These are phyloP conservation scores for Trichomalopsis sarcophagae DNA, from an alignment of 1,140 invertebrate species.

Conservation along the genomic window DNA sequence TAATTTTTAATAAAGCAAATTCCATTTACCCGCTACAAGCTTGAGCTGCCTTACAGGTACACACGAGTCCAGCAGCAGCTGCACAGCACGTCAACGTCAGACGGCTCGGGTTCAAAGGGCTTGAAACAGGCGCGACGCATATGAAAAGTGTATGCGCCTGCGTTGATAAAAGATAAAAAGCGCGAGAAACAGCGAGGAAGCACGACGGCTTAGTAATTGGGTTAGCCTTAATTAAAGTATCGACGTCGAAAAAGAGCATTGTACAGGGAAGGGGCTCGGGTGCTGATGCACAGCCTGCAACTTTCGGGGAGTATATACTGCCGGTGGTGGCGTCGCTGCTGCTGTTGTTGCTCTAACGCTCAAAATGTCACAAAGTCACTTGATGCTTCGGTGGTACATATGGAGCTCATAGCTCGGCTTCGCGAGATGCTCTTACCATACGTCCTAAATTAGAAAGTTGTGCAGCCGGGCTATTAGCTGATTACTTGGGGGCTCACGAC, in stretches of 20 bases:
- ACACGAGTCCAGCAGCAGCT: background rate
- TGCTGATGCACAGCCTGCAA: background rate
- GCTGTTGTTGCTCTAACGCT: background rate
- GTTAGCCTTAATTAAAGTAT: constrained; percentile 42
- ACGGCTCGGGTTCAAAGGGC: background rate
- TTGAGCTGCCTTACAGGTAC: background rate
- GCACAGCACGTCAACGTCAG: no score
- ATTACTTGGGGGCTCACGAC: constrained; percentile 4
- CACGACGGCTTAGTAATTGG: constrained; percentile 6
- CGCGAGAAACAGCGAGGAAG: background rate
- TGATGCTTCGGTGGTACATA: background rate
- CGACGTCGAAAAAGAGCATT: background rate
- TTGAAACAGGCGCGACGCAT: background rate
- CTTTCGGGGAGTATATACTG: background rate
- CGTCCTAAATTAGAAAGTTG: constrained; percentile 40
- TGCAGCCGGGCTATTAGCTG: constrained; percentile 27
- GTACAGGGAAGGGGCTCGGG: background rate
- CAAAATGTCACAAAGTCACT: background rate
- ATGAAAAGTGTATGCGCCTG: background rate
- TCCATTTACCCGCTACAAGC: background rate
- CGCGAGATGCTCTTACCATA: background rate
- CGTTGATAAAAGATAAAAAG: constrained; percentile 18
- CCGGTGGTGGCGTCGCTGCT: background rate
- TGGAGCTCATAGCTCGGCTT: background rate
- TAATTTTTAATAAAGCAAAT: constrained; percentile 26